A percentile compares a stretch with the other conserved stretches of the same genome.
Conservation (phyloP, 2,888 invertebrate species). For the Hypolimnas misippus region DNA sequence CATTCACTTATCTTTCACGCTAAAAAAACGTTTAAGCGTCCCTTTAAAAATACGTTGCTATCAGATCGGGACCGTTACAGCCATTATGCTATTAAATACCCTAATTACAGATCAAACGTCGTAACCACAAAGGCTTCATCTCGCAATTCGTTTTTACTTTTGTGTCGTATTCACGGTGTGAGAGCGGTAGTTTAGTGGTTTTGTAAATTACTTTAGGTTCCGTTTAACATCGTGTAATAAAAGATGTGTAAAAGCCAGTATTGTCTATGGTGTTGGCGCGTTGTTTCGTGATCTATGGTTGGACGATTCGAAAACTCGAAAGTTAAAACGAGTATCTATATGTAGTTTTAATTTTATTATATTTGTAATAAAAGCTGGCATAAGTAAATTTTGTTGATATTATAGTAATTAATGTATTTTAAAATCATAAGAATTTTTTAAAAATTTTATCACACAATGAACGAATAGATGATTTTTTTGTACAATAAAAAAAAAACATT, state of each 20-base stretch:
- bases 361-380: too few species aligned
- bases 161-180: constrained; percentile 67
- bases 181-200: constrained; percentile 67
- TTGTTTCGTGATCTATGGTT: constrained; percentile 16
- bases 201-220: constrained; percentile 65
- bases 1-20: constrained; percentile 56
- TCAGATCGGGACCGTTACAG: constrained; percentile 75
- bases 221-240: constrained; percentile 47
- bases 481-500: too few species aligned
- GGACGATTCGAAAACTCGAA: background rate
- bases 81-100: constrained; percentile 75
- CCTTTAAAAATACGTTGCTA: constrained; percentile 67
- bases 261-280: constrained; percentile 18
- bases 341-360: background rate
- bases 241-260: constrained; percentile 21
- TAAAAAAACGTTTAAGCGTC: constrained; percentile 56
- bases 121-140: constrained; percentile 77
- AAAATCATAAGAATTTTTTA: too few species aligned
- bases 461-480: too few species aligned
- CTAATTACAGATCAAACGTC: constrained; percentile 79
- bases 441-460: too few species aligned
- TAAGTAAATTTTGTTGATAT: too few species aligned
- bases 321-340: background rate
- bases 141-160: constrained; percentile 67
- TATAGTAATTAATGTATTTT: too few species aligned